A percentile compares a stretch with the other conserved stretches of the same genome.
Conservation (phyloP, 2,113 vertebrate genomes). For the Chionomys nivalis region DNA sequence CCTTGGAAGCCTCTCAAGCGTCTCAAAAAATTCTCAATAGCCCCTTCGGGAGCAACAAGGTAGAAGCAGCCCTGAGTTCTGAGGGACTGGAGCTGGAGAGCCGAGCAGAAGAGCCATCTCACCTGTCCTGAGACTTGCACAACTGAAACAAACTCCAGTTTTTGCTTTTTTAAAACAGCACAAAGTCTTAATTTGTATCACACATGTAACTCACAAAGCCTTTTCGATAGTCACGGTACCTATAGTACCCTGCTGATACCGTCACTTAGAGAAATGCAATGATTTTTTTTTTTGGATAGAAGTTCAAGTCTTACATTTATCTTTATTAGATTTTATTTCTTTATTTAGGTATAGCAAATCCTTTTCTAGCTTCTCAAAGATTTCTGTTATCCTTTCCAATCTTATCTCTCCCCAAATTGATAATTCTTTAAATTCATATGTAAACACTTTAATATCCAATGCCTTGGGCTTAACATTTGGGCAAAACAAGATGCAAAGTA, state of each 20-base stretch:
- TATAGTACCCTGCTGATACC: not conserved
- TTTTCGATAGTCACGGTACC: not conserved
- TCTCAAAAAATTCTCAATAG: not conserved
- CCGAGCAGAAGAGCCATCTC: not conserved
- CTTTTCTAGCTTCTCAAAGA: not conserved
- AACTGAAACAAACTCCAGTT: conserved; percentile 24
- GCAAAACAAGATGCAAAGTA: conserved; percentile 3
- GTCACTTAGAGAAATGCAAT: conserved; percentile 24
- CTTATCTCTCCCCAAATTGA: not conserved
- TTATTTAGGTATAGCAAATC: conserved; percentile 8
- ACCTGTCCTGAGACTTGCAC: not conserved
- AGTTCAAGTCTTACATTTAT: not conserved
- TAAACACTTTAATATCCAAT: not conserved
- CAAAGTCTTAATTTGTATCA: not conserved
- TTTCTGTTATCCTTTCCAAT: conserved; percentile 8
- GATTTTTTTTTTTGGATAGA: not conserved
- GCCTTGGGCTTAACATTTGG: not conserved
- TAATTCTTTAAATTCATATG: not conserved
- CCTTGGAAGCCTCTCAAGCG: not conserved
- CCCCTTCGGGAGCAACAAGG: not conserved
- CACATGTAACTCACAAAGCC: not conserved
- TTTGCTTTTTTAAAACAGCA: conserved; percentile 13
- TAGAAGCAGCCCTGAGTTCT: not conserved
- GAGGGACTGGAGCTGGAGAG: not conserved
- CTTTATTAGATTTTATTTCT: conserved; percentile 20